A percentile compares a stretch with the other conserved stretches of the same genome.
These are phyloP conservation scores for Hystrix brachyura DNA, from an alignment of 2,113 vertebrate genomes.

Conservation along the genomic window DNA sequence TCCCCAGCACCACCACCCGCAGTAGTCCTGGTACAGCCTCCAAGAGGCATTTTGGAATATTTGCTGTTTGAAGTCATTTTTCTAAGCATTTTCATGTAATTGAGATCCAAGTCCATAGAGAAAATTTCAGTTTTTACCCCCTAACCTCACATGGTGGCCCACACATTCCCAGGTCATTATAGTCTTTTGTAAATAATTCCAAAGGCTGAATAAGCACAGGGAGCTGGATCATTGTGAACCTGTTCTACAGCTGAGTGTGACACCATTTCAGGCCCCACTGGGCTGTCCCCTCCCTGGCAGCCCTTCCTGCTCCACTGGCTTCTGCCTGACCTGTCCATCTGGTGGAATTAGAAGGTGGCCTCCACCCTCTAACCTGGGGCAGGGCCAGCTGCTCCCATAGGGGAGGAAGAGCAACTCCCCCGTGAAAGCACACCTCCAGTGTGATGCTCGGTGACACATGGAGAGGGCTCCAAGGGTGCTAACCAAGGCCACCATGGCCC, in stretches of 20 bases:
- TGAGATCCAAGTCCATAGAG: not conserved
- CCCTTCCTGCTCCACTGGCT: not conserved
- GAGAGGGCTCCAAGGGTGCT: not conserved
- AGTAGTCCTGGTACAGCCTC: not conserved
- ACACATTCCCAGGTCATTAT: not conserved
- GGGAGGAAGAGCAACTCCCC: not conserved
- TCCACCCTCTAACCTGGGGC: not conserved
- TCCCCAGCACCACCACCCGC: no score
- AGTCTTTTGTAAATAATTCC: not conserved
- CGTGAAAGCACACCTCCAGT: not conserved
- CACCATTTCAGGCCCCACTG: rapidly evolving
- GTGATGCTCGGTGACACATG: not conserved
- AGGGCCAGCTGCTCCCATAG: no score
- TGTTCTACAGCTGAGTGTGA: not conserved
- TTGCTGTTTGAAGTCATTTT: not conserved
- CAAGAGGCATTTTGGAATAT: not conserved
- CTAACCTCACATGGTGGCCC: not conserved
- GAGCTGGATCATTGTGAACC: rapidly evolving
- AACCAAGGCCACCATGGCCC: not conserved
- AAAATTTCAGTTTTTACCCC: not conserved
- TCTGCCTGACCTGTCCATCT: not conserved
- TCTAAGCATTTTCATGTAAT: not conserved
- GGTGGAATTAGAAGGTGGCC: not conserved
- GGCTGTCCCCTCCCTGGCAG: not conserved
- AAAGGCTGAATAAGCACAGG: not conserved